phyloP scores from a whole-genome alignment of 2,888 invertebrate species.

The Andrena praecox region DNA sequence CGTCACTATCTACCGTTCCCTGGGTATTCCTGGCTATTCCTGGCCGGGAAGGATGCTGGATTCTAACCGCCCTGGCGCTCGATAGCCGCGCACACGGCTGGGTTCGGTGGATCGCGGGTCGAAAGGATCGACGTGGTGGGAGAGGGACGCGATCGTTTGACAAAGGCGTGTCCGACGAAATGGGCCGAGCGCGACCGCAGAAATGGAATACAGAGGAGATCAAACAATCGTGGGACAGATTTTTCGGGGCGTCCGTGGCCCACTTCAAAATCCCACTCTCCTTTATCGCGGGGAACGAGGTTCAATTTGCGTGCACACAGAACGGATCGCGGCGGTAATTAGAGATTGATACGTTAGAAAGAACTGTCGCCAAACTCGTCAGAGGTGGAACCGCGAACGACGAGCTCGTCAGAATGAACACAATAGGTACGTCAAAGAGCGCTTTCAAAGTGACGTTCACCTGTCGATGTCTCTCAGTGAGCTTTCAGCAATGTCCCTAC shows the following conservation, averaged over 20 bases:
- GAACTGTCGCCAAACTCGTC: not conserved
- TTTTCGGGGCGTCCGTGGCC: constrained; percentile 18
- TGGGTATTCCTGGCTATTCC: constrained; percentile 44
- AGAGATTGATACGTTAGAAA: not conserved
- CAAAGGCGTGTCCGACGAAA: constrained; percentile 49
- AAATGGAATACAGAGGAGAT: constrained; percentile 34
- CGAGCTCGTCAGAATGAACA: not conserved
- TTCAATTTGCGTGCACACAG: not conserved
- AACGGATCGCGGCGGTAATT: not conserved
- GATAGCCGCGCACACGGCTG: constrained; percentile 47
- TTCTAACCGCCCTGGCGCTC: constrained; percentile 60
- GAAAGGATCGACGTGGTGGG: constrained; percentile 22
- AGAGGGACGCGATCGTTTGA: not conserved
- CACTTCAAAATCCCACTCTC: constrained; percentile 24
- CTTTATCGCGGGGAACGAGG: constrained; percentile 11
- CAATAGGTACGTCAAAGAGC: not conserved
- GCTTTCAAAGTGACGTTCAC: constrained; percentile 8
- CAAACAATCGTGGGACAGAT: constrained; percentile 52
- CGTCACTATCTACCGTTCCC: constrained; percentile 68
- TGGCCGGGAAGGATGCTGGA: constrained; percentile 51
- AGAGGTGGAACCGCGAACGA: not conserved
- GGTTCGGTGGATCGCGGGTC: constrained; percentile 51
- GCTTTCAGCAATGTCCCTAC: not conserved
- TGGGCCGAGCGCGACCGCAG: constrained; percentile 44
- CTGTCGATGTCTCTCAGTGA: constrained; percentile 12